phyloP scores from a whole-genome alignment of 2,797 vertebrate species.

The Acridotheres tristis region DNA sequence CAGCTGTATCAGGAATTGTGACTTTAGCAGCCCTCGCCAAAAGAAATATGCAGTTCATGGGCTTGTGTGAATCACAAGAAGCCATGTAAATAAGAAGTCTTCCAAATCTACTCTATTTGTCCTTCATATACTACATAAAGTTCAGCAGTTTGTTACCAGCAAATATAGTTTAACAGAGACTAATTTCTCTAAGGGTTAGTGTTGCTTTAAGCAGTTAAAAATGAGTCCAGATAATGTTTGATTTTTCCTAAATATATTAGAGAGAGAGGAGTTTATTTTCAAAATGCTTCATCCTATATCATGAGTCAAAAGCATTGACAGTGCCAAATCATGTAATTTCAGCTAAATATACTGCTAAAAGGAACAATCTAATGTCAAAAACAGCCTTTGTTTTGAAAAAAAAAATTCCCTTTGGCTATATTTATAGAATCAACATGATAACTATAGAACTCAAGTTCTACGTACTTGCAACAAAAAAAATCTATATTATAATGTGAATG shows the following conservation, averaged over 20 bases:
- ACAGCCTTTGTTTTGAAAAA: background rate
- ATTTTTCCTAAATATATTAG: background rate
- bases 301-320: background rate
- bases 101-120: background rate
- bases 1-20: background rate
- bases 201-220: background rate
- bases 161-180: background rate
- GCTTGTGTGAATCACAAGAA: background rate
- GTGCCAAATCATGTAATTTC: conserved; percentile 33
- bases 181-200: background rate
- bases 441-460: background rate
- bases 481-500: background rate
- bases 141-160: background rate
- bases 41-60: accelerated
- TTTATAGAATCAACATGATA: background rate
- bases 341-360: background rate
- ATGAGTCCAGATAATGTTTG: background rate
- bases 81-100: accelerated
- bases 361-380: conserved; percentile 18
- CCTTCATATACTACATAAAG: background rate
- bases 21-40: background rate
- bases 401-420: background rate
- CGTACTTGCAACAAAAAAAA: background rate
- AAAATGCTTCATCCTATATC: background rate
- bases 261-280: background rate